Conservation (phyloP, 2,797 vertebrate species). For the Nyctibius grandis region DNA sequence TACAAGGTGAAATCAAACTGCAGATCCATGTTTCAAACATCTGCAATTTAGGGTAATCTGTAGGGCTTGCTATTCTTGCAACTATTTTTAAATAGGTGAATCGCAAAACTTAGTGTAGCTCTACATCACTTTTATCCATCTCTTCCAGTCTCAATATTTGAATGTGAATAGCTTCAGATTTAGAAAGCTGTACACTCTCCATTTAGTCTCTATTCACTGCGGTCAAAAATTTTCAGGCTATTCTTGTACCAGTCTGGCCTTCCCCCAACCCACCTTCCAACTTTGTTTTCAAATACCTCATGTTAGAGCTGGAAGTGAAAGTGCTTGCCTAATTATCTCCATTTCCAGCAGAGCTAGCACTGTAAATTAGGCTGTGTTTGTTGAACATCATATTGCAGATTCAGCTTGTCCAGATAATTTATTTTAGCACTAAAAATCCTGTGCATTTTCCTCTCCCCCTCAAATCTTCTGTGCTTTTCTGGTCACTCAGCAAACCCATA, state of each 20-base stretch:
- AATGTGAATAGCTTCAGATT: neutral
- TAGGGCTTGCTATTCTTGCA: neutral
- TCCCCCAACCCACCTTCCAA: neutral
- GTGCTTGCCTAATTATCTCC: neutral
- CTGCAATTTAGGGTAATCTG: neutral
- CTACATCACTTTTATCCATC: neutral
- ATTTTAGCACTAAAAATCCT: neutral
- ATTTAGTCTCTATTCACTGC: neutral
- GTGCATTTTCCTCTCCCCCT: neutral
- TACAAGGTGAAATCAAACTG: neutral
- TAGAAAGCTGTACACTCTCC: neutral
- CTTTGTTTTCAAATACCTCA: neutral
- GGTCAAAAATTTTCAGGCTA: neutral
- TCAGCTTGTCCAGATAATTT: neutral
- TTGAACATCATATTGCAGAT: neutral
- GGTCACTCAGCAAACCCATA: neutral
- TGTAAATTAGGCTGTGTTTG: neutral
- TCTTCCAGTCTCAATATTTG: neutral
- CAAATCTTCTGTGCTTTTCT: neutral
- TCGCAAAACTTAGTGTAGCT: neutral
- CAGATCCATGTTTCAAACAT: neutral
- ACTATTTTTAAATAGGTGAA: neutral
- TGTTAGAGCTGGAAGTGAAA: neutral
- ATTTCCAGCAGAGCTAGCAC: neutral
- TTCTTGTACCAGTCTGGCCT: neutral